These are phyloP conservation scores for Pelochelys cantorii DNA, from an alignment of 2,797 vertebrate genomes.

Conservation along the genomic window DNA sequence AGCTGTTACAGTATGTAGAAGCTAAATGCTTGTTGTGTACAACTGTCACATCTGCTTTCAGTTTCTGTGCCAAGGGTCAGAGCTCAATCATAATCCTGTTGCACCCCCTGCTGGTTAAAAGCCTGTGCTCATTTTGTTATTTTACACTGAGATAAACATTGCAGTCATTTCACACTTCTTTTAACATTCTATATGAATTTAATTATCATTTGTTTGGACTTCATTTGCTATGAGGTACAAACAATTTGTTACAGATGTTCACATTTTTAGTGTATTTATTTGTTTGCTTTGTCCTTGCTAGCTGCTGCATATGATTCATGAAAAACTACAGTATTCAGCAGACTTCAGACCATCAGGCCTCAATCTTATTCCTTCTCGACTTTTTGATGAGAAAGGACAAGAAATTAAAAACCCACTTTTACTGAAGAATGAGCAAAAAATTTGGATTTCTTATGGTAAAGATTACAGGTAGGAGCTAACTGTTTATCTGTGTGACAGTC, in stretches of 20 bases:
- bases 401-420: constrained; percentile 59
- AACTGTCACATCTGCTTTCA: constrained; percentile 75
- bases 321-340: constrained; percentile 58
- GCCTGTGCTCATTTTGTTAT: constrained; percentile 80
- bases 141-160: constrained; percentile 78
- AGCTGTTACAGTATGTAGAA: constrained; percentile 47
- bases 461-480: constrained; percentile 73
- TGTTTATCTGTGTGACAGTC: constrained; percentile 45
- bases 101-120: constrained; percentile 89
- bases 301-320: constrained; percentile 67
- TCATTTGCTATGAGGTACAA: constrained; percentile 64
- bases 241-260: constrained; percentile 57
- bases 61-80: constrained; percentile 77
- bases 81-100: constrained; percentile 86
- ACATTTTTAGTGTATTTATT: constrained; percentile 20
- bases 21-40: constrained; percentile 70
- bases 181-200: constrained; percentile 81
- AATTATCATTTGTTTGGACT: constrained; percentile 76
- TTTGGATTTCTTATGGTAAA: constrained; percentile 65
- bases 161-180: constrained; percentile 81
- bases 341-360: constrained; percentile 41
- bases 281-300: constrained; percentile 18
- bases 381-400: constrained; percentile 71
- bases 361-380: constrained; percentile 47
- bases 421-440: constrained; percentile 63